Conservation (phyloP, 2,797 vertebrate species). For the Falco peregrinus region DNA sequence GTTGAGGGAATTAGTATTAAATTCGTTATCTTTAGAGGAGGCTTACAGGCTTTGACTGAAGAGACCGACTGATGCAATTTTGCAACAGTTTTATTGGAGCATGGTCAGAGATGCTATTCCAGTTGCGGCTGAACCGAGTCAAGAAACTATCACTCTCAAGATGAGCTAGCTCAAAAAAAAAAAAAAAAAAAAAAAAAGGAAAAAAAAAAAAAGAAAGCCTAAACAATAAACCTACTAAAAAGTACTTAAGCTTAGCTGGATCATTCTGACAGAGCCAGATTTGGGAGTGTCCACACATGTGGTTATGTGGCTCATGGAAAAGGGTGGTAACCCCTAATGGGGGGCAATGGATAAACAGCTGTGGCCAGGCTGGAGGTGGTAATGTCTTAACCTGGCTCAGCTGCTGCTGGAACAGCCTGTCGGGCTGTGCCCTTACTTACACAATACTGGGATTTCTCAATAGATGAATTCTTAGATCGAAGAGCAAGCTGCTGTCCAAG, state of each 20-base stretch:
- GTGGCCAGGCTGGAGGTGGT: conserved; percentile 46
- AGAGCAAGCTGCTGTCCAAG: conserved; percentile 42
- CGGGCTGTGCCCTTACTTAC: conserved; percentile 3
- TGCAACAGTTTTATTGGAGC: conserved; percentile 14
- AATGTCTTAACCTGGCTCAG: conserved; percentile 48
- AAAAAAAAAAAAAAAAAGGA: too few species aligned
- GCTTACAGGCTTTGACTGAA: neutral
- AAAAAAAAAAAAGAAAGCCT: neutral
- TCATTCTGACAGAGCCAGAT: conserved; percentile 30
- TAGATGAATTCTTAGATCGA: conserved; percentile 22
- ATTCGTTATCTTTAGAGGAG: neutral
- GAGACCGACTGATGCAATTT: neutral
- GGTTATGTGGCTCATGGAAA: conserved; percentile 57
- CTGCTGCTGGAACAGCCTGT: neutral
- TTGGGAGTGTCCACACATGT: conserved; percentile 59
- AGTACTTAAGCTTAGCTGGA: conserved; percentile 6
- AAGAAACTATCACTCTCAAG: conserved; percentile 31
- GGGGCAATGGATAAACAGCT: conserved; percentile 60
- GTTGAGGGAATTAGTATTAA: neutral
- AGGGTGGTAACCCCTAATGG: conserved; percentile 63
- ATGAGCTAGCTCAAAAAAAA: neutral
- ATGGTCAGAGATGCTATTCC: neutral
- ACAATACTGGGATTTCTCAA: conserved; percentile 43
- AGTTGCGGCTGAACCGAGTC: conserved; percentile 30
- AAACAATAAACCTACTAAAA: conserved; percentile 44